phyloP scores from a whole-genome alignment of 35 echinoderm and acorn worm genomes.

The Ophiothrix spiculata region DNA sequence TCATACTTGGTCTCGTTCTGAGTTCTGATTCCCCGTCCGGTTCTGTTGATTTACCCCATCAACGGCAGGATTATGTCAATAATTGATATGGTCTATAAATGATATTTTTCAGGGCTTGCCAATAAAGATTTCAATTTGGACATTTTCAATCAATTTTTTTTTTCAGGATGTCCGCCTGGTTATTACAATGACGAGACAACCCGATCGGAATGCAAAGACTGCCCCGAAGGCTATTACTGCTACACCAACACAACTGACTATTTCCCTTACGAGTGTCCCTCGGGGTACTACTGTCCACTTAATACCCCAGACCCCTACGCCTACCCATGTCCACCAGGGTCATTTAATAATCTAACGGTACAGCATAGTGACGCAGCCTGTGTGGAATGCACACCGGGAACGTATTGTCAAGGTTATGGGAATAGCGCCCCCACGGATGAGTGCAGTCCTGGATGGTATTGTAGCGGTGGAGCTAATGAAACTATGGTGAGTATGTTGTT shows the following conservation, averaged over 20 bases:
- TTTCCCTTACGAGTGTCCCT: constrained; percentile 68
- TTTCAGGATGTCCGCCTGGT: constrained; percentile 71
- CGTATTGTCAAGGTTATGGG: constrained; percentile 75
- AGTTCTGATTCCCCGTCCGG: too few species aligned
- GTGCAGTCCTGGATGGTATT: constrained; percentile 90
- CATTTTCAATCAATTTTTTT: background rate
- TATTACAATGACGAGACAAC: constrained; percentile 66
- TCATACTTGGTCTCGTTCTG: too few species aligned
- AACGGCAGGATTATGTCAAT: too few species aligned
- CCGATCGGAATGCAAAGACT: constrained; percentile 52
- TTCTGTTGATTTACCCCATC: too few species aligned
- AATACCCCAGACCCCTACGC: constrained; percentile 83
- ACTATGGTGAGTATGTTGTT: constrained; percentile 66
- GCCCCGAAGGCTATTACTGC: constrained; percentile 91
- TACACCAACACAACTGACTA: constrained; percentile 98
- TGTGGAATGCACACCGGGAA: constrained; percentile 66
- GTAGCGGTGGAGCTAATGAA: constrained; percentile 79
- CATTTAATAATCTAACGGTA: constrained; percentile 78
- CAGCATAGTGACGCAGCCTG: constrained; percentile 53
- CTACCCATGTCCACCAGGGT: constrained; percentile 73
- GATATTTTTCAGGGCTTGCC: background rate
- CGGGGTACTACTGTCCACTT: constrained; percentile 84
- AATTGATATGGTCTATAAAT: background rate
- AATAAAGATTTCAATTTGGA: background rate
- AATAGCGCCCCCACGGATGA: constrained; percentile 65